These are phyloP conservation scores for Chelmon rostratus DNA, from an alignment of 2,797 vertebrate species.

Conservation along the genomic window DNA sequence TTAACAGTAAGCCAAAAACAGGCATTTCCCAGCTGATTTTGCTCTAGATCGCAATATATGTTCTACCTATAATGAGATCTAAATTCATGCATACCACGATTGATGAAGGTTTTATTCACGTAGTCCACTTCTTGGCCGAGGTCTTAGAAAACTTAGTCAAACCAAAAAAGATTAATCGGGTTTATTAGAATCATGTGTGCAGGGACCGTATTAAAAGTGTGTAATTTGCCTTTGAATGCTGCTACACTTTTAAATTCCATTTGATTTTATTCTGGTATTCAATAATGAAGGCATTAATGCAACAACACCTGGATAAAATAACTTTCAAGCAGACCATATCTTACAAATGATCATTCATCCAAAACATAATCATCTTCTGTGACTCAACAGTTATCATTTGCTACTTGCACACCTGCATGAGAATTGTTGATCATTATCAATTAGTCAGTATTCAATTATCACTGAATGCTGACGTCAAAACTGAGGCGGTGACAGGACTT, in stretches of 20 bases:
- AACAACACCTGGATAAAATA: neutral
- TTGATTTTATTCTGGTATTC: neutral
- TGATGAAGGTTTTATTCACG: neutral
- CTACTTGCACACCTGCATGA: neutral
- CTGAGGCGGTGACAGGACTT: neutral
- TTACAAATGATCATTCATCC: neutral
- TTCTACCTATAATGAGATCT: neutral
- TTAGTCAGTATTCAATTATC: neutral
- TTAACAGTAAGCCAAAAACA: neutral
- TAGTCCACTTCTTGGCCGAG: neutral
- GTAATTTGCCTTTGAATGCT: neutral
- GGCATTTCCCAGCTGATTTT: too few relatives aligned
- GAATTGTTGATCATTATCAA: neutral
- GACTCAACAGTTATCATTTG: neutral
- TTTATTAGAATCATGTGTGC: constrained; percentile 25
- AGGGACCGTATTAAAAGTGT: neutral
- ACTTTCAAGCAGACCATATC: neutral
- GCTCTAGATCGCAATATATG: neutral
- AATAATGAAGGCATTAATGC: constrained; percentile 12
- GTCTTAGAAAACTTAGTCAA: constrained; percentile 2
- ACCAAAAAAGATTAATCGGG: neutral
- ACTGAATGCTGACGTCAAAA: neutral
- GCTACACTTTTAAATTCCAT: neutral
- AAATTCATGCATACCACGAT: neutral
- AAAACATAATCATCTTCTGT: neutral